Conservation (phyloP, 2,888 invertebrate species). For the Thera obeliscata region DNA sequence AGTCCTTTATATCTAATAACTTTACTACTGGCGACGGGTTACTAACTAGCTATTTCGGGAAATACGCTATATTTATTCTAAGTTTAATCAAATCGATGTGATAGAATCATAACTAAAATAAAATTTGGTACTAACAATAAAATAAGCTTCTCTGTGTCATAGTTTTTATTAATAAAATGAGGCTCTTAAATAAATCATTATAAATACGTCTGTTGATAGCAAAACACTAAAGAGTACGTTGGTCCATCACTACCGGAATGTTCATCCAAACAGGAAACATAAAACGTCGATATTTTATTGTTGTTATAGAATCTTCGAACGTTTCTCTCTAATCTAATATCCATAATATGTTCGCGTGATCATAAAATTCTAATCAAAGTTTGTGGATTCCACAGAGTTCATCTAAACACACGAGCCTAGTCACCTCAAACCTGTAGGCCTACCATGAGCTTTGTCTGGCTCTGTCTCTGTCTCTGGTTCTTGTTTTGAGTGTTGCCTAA, state of each 20-base stretch:
- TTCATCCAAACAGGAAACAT: conserved; percentile 21
- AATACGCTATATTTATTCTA: too few species aligned
- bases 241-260: conserved; percentile 2
- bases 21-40: too few species aligned
- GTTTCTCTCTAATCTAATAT: conserved; percentile 11
- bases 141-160: too few species aligned
- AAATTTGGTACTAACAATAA: too few species aligned
- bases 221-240: not conserved
- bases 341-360: conserved; percentile 20
- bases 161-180: not conserved
- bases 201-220: conserved; percentile 4
- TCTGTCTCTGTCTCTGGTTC: too few species aligned
- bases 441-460: not conserved
- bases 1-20: too few species aligned
- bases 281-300: conserved; percentile 14
- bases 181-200: too few species aligned
- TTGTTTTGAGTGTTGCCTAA: too few species aligned
- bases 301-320: conserved; percentile 7
- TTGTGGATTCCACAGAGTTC: conserved; percentile 19
- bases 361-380: conserved; percentile 27
- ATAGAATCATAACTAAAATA: too few species aligned
- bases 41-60: too few species aligned
- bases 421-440: not conserved
- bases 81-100: too few species aligned
- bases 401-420: not conserved